Conservation (phyloP, 2,113 vertebrate species). For the Grallaria varia region DNA sequence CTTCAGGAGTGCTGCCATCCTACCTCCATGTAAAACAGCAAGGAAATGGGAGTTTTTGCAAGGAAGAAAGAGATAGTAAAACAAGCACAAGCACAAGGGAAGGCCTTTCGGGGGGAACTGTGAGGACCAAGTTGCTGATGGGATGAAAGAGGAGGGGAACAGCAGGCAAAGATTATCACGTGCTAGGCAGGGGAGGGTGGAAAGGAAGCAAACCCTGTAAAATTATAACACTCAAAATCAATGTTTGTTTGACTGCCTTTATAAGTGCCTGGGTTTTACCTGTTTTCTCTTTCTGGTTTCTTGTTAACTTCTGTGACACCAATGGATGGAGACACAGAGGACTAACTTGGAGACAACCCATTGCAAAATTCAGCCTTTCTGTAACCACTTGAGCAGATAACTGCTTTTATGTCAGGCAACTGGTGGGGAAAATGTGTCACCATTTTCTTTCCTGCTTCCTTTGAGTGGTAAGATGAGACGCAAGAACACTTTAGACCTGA, state of each 20-base stretch:
- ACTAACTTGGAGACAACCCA: conserved; percentile 28
- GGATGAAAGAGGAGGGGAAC: background rate
- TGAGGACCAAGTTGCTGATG: background rate
- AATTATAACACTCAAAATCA: background rate
- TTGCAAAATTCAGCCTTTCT: background rate
- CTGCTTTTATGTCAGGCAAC: conserved; percentile 19
- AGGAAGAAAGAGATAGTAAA: background rate
- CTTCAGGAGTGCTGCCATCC: background rate
- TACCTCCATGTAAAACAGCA: background rate
- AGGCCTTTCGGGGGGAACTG: background rate
- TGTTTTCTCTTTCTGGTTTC: background rate
- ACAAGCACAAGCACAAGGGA: background rate
- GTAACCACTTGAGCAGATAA: conserved; percentile 34
- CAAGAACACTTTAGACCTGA: background rate
- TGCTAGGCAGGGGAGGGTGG: background rate
- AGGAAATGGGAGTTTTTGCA: background rate
- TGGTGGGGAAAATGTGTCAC: conserved; percentile 17
- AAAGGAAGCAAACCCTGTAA: background rate
- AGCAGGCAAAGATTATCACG: background rate
- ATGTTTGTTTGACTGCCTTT: background rate
- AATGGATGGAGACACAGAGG: background rate
- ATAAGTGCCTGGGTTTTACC: conserved; percentile 19
- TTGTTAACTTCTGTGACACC: background rate
- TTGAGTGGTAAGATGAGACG: conserved; percentile 40
- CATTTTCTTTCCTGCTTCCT: conserved; percentile 32